Evolutionary conservation across 2,797 vertebrate species (phyloP), one percentile per base, ranked within the genome.

Genomic region (Danio tinwini): DNA sequence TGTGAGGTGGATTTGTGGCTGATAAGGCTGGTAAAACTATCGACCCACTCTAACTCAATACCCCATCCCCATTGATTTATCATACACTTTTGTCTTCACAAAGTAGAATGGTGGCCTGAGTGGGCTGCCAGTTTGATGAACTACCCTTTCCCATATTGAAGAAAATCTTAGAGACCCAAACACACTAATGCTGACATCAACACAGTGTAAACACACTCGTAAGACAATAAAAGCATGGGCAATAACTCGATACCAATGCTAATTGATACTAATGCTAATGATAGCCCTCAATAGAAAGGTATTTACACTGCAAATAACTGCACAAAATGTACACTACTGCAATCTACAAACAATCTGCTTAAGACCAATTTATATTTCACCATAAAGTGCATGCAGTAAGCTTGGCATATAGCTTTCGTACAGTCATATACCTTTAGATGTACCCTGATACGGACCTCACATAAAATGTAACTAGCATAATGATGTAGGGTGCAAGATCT

Each of bases 11-110:
- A 73, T 82, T 47, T 84, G 52, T 44, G 74, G 52, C 61, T 78
- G 75, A 81, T 63, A 70, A 47, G 59, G 19, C 37, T 68, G 42
- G 52, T 67, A 77, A 64, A 71, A 61, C 56, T 80, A 84, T 86
- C 82, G 71, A 84, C 74, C 71, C 53, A 52, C 71, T 39, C 73
- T 58, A 81, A 86, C 84, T 91, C 90, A 88, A 90, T 92, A 89
- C 86, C 79, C 90, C 86, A 88, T 65, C 73, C 76, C 79, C 82
- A 92, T 92, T 90, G 91, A 93, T 93, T 92, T 93, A 88, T 90
- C 85, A 87, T 88, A 64, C 29, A 76, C 65, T 58, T 82, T 88
- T 84, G 82, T 92, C 88, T 90, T 86, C 79, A 88, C 88, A 90
- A 90, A 90, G 90, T 89, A 86, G 86, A 88, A 83, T 75, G 50